Conservation (phyloP, 2,113 vertebrate species). For the Bufo gargarizans region DNA sequence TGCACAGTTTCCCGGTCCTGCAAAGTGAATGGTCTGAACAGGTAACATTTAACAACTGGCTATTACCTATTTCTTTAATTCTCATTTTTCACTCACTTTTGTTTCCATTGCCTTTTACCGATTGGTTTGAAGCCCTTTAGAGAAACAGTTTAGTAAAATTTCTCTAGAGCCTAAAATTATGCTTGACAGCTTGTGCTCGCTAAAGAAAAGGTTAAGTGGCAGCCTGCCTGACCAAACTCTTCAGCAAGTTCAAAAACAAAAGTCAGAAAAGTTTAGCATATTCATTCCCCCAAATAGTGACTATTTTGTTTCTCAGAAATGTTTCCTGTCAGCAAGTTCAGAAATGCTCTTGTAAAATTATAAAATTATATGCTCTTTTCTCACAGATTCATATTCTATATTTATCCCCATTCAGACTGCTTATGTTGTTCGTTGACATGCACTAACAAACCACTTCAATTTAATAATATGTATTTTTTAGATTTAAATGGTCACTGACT, state of each 20-base stretch:
- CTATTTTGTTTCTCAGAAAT: not conserved
- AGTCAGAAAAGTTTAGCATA: not conserved
- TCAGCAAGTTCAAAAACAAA: not conserved
- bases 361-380: not conserved
- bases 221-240: not conserved
- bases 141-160: not conserved
- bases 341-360: slow-evolving; percentile 14
- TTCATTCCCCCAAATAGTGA: not conserved
- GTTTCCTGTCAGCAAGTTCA: slow-evolving; percentile 18
- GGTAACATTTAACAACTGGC: not conserved
- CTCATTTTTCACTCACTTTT: not conserved
- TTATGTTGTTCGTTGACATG: slow-evolving; percentile 1
- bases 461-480: slow-evolving; percentile 8
- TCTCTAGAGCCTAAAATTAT: not conserved
- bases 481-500: not conserved
- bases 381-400: slow-evolving; percentile 2
- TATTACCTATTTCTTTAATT: not conserved
- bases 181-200: not conserved
- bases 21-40: not conserved
- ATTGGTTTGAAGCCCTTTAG: not conserved
- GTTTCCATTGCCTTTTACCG: not conserved
- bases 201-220: slow-evolving; percentile 25
- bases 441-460: not conserved
- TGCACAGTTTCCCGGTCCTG: not conserved
- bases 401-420: slow-evolving; percentile 22